Evolutionary conservation across 2,113 vertebrate genomes (phyloP).

Genomic region (Astur gentilis): DNA sequence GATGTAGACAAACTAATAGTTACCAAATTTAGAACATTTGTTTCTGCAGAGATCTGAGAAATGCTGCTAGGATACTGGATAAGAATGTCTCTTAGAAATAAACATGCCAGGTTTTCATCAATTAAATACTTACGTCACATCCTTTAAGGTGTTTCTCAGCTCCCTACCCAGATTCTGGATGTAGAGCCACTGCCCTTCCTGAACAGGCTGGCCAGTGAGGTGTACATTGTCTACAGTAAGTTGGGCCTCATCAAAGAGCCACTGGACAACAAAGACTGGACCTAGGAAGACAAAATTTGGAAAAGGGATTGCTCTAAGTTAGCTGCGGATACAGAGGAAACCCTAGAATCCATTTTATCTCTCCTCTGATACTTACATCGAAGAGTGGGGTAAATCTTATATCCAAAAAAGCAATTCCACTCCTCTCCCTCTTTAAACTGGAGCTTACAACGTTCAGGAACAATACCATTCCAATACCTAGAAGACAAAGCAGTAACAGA

Average conservation of each 20-base stretch:
- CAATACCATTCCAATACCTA: conserved; percentile 93
- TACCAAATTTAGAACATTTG: background rate
- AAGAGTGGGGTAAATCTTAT: conserved; percentile 94
- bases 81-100: background rate
- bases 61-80: background rate
- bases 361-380: conserved; percentile 80
- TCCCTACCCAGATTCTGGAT: conserved; percentile 94
- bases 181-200: conserved; percentile 96
- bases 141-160: conserved; percentile 91
- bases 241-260: conserved; percentile 98
- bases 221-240: conserved; percentile 95
- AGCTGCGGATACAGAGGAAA: background rate
- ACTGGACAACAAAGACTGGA: conserved; percentile 96
- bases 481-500: background rate
- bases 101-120: background rate
- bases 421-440: conserved; percentile 90
- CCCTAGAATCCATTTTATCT: background rate
- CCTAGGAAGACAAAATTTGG: conserved; percentile 62
- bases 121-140: conserved; percentile 87
- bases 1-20: background rate
- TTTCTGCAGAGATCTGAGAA: background rate
- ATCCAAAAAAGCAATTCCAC: conserved; percentile 99
- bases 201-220: conserved; percentile 93
- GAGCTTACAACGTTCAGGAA: conserved; percentile 87
- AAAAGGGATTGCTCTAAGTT: background rate